Evolutionary conservation across 2,797 vertebrate genomes (phyloP).

Genomic region (Sebastes dallii): DNA sequence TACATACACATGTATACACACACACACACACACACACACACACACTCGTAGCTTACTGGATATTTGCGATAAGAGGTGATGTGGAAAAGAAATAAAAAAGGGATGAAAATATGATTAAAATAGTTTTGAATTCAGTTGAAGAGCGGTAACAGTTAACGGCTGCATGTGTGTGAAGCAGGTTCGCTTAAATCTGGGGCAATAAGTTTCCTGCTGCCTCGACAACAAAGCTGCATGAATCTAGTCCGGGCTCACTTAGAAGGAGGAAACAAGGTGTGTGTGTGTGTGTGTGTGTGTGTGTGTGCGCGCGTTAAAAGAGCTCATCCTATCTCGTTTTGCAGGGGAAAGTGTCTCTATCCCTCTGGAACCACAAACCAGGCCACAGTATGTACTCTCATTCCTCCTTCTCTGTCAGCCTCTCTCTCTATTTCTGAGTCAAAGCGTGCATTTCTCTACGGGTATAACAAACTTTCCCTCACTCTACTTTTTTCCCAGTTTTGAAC

Average conservation of each 20-base stretch:
- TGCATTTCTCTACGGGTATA: slow-evolving; percentile 30
- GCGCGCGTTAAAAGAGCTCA: slow-evolving; percentile 59
- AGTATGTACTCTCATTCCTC: slow-evolving; percentile 46
- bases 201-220: slow-evolving; percentile 75
- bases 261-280: slow-evolving; percentile 39
- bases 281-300: slow-evolving; percentile 21
- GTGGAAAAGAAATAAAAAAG: not conserved
- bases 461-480: slow-evolving; percentile 48
- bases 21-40: not conserved
- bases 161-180: slow-evolving; percentile 33
- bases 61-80: slow-evolving; percentile 3
- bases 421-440: slow-evolving; percentile 62
- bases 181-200: slow-evolving; percentile 71
- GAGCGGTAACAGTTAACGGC: slow-evolving; percentile 21
- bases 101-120: not conserved
- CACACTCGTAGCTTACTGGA: slow-evolving; percentile 9
- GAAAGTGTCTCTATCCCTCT: slow-evolving; percentile 68
- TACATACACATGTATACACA: slow-evolving; percentile 42
- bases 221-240: slow-evolving; percentile 64
- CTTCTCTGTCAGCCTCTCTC: slow-evolving; percentile 8
- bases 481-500: slow-evolving; percentile 24
- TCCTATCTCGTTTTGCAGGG: slow-evolving; percentile 70
- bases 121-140: slow-evolving; percentile 13
- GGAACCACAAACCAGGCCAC: slow-evolving; percentile 79
- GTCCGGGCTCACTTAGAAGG: slow-evolving; percentile 52